Conservation (phyloP, 2,888 invertebrate species). For the Drosophila macrothrix region DNA sequence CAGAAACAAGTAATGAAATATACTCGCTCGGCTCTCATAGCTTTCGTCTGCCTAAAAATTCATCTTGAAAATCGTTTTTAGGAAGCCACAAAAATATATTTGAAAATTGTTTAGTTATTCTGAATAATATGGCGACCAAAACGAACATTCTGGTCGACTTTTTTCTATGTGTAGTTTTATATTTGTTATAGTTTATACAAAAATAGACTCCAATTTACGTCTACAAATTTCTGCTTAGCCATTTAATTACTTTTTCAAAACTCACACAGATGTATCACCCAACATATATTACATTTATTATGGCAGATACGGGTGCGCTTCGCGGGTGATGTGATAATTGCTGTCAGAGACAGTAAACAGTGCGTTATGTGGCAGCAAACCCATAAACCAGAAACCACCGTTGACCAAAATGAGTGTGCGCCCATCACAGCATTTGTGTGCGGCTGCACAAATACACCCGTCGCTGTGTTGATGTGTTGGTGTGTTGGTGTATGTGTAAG, state of each 20-base stretch:
- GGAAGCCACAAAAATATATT: neutral
- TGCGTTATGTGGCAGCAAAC: conserved; percentile 1
- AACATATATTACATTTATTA: neutral
- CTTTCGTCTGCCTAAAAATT: neutral
- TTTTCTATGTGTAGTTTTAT: neutral
- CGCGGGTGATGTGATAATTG: conserved; percentile 44
- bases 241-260: neutral
- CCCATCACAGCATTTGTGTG: conserved; percentile 7
- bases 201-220: no score
- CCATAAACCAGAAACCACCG: conserved; percentile 60
- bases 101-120: neutral
- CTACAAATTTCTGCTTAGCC: neutral
- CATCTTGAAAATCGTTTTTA: neutral
- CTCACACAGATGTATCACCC: neutral
- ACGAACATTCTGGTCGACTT: neutral
- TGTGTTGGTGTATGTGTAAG: conserved; percentile 3
- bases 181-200: neutral
- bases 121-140: neutral
- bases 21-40: neutral
- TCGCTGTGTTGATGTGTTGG: conserved; percentile 1
- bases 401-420: conserved; percentile 25
- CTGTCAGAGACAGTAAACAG: conserved; percentile 57
- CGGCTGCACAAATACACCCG: no score
- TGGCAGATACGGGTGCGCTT: neutral
- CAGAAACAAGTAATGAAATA: neutral